phyloP scores from a whole-genome alignment of 64 coral and sea anemone species.

The Porites lutea region DNA sequence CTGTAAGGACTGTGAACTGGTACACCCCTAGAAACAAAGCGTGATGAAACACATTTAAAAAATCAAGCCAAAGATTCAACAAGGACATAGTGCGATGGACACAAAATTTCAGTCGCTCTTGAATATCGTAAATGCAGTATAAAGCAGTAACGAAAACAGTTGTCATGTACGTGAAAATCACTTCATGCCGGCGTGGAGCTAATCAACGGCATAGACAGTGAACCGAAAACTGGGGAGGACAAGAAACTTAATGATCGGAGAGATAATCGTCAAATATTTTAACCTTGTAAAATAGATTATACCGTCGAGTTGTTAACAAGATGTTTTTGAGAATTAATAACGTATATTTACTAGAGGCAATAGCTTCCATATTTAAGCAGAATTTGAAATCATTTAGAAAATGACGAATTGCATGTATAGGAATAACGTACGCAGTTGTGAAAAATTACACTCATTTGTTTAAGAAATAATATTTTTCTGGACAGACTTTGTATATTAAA shows the following conservation, averaged over 20 bases:
- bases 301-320: not conserved
- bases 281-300: slow-evolving; percentile 13
- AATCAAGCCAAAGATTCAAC: not conserved
- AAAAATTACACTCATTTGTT: not conserved
- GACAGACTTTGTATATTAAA: not conserved
- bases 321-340: slow-evolving; percentile 19
- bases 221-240: too few relatives aligned
- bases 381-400: not conserved
- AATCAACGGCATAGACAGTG: too few relatives aligned
- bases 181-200: too few relatives aligned
- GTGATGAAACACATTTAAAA: not conserved
- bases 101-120: too few relatives aligned
- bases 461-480: slow-evolving; percentile 23
- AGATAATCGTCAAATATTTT: not conserved
- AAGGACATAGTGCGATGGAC: not conserved
- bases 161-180: too few relatives aligned
- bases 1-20: slow-evolving; percentile 37
- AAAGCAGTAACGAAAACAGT: too few relatives aligned
- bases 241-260: too few relatives aligned
- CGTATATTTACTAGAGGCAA: slow-evolving; percentile 40
- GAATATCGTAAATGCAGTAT: too few relatives aligned
- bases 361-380: slow-evolving; percentile 53
- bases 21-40: not conserved
- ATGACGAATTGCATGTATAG: not conserved
- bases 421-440: too few relatives aligned